Percentiles rank a stretch among this genome's conserved stretches.
Evolutionary conservation across 1,140 invertebrate species (phyloP).

Genomic region (Charaxes varanes): DNA sequence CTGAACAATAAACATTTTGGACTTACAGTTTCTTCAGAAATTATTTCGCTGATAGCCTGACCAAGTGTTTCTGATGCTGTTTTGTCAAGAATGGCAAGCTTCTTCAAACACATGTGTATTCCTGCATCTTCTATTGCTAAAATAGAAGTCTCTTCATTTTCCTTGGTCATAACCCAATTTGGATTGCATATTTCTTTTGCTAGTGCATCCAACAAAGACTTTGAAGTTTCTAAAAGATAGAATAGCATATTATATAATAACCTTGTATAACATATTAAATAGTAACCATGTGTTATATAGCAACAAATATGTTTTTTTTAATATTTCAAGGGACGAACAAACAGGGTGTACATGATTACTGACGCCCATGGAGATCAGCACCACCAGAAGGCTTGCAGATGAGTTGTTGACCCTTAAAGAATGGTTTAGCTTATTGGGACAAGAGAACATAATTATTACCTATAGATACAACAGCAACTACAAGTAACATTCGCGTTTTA

Average conservation of each 20-base stretch:
- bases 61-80: constrained; percentile 47
- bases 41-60: constrained; percentile 36
- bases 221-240: constrained; percentile 45
- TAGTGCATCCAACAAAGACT: constrained; percentile 43
- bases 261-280: too few relatives aligned
- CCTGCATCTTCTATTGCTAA: constrained; percentile 86
- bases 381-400: too few relatives aligned
- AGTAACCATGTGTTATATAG: too few relatives aligned
- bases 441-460: constrained; percentile 27
- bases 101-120: constrained; percentile 87
- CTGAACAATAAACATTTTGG: background rate
- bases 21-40: constrained; percentile 56
- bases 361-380: too few relatives aligned
- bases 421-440: background rate
- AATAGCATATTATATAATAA: too few relatives aligned
- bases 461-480: constrained; percentile 79
- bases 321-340: too few relatives aligned
- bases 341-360: too few relatives aligned
- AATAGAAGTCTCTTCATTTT: constrained; percentile 53
- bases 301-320: background rate
- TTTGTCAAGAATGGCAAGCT: constrained; percentile 82
- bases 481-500: constrained; percentile 81
- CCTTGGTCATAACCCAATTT: constrained; percentile 55
- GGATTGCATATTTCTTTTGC: constrained; percentile 48
- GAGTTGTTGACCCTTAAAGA: too few relatives aligned